Percentiles rank a stretch among this genome's conserved stretches.
Evolutionary conservation across 2,888 invertebrate genomes (phyloP).

Genomic region (Dendrolimus houi): DNA sequence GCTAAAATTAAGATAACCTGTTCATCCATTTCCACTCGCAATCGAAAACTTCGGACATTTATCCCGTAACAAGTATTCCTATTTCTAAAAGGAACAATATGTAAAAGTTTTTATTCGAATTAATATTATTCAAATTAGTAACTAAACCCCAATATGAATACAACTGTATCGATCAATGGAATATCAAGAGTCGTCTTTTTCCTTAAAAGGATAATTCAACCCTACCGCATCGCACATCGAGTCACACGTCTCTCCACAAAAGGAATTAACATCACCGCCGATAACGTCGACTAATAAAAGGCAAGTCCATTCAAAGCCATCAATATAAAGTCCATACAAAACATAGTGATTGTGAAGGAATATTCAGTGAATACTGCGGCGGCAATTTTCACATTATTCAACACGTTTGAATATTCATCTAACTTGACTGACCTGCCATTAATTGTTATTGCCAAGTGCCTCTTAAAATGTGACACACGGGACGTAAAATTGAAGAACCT

Average conservation of each 20-base stretch:
- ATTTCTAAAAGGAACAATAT: too few species aligned
- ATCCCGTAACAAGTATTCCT: too few species aligned
- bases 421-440: slow-evolving; percentile 57
- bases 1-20: too few species aligned
- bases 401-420: slow-evolving; percentile 65
- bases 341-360: slow-evolving; percentile 32
- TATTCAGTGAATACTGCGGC: slow-evolving; percentile 48
- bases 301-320: slow-evolving; percentile 7
- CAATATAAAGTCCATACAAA: slow-evolving; percentile 31
- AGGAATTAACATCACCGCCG: slow-evolving; percentile 3
- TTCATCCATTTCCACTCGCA: too few species aligned
- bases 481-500: not conserved
- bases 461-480: slow-evolving; percentile 33
- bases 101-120: too few species aligned
- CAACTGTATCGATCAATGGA: too few species aligned
- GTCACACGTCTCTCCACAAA: not conserved
- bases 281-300: slow-evolving; percentile 6
- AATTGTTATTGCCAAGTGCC: slow-evolving; percentile 58
- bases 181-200: too few species aligned
- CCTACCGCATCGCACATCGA: not conserved
- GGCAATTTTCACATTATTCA: slow-evolving; percentile 61
- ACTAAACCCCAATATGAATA: too few species aligned
- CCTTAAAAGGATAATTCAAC: not conserved
- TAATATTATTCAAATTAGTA: too few species aligned
- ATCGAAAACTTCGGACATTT: too few species aligned